Evolutionary conservation across 2,888 invertebrate species (phyloP), one percentile per base, ranked within the genome.

Genomic region (Physocephala rufipes): DNA sequence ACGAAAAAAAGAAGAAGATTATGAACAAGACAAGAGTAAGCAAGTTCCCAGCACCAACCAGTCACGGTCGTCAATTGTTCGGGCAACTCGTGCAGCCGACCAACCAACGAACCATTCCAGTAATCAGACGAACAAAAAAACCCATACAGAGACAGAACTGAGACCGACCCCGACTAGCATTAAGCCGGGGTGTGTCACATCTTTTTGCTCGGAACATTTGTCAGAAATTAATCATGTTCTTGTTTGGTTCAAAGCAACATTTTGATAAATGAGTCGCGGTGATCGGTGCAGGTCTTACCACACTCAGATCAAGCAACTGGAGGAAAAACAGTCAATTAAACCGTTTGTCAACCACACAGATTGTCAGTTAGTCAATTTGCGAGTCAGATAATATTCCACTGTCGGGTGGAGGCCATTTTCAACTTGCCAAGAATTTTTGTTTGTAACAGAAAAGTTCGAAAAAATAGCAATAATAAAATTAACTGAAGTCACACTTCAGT

Each of bases 201-300:
- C 82, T 82, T 80, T 81, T 83, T 79, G 79, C 81, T 82, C 82
- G 78, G 81, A 79, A 65, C 72, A 84, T 85, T 84, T 85, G 85
- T 84, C 84, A 85, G 81, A 82, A 74, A 85, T 85, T 85, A 84
- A 85, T 85, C 85, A 85, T 83, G 85, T 79, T 82, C 82, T 82
- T 82, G 81, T 74, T 74, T 74, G 66, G 58, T 67, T 67, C 71
- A 70, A 70, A 67, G 69, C 76, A 77, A 75, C 77, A 79, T 79
- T 81, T 80, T 81, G 80, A 81, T 74, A 81, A 81, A 81, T 82
- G 78, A 76, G 74, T 80, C 21, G 58, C 16, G 19, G n/a, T n/a
- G n/a, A 21, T 9, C 15, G 51, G 26, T 16, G 24, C 36, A 51
- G 51, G 19, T 49, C 51, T 51, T 30, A 49, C 51, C 7, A 16